These are phyloP conservation scores for Podabrus alpinus DNA, from an alignment of 2,888 invertebrate species.

Conservation along the genomic window DNA sequence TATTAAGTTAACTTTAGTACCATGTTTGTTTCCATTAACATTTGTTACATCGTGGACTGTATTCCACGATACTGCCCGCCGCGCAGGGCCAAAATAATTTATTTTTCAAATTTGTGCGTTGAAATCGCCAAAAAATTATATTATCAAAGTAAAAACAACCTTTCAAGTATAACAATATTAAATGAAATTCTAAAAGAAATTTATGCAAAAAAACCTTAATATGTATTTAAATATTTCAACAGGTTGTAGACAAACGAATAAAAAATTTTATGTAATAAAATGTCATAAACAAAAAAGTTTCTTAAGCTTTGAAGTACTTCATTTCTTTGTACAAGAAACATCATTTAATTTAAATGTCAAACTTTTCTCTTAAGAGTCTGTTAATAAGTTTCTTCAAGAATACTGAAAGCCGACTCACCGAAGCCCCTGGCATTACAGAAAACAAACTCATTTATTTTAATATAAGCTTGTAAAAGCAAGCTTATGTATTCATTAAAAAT, in stretches of 20 bases:
- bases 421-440: conserved; percentile 4
- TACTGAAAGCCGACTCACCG: conserved; percentile 6
- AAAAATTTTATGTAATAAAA: not conserved
- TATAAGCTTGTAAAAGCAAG: conserved; percentile 7
- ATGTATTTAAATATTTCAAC: not conserved
- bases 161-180: not conserved
- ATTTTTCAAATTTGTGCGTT: too few relatives aligned
- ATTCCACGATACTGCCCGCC: too few relatives aligned
- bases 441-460: conserved; percentile 18
- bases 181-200: not conserved
- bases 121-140: too few relatives aligned
- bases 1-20: too few relatives aligned
- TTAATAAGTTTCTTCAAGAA: conserved; percentile 13
- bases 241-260: not conserved
- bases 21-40: too few relatives aligned
- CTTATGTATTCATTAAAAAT: conserved; percentile 11
- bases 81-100: too few relatives aligned
- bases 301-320: conserved; percentile 1
- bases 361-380: conserved; percentile 16
- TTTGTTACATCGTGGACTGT: too few relatives aligned
- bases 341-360: conserved; percentile 18
- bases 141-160: not conserved
- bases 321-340: conserved; percentile 8
- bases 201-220: not conserved
- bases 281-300: conserved; percentile 7